Evolutionary conservation across 2,888 invertebrate species (phyloP).

Genomic region (Noctua fimbriata): DNA sequence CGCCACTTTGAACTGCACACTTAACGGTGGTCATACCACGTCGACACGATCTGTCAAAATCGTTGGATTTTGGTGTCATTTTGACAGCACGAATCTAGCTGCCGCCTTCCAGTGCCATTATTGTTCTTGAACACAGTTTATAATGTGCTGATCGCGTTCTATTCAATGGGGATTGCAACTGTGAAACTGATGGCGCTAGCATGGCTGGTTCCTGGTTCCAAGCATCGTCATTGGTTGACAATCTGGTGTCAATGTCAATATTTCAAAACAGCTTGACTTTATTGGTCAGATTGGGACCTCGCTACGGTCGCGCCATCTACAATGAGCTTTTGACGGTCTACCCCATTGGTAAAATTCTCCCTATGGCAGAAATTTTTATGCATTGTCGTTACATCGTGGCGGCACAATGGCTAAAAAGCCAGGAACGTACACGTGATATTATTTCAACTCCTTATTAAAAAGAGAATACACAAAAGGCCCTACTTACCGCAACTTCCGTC

Average conservation of each 20-base stretch:
- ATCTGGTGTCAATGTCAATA: neutral
- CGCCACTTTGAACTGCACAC: too few species aligned
- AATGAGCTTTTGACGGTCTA: neutral
- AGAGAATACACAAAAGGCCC: constrained; percentile 30
- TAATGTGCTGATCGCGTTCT: neutral
- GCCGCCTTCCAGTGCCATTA: neutral
- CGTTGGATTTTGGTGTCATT: neutral
- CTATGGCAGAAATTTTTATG: neutral
- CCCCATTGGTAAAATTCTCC: neutral
- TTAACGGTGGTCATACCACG: too few species aligned
- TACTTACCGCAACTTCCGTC: constrained; percentile 45
- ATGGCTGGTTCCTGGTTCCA: neutral
- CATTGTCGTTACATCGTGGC: neutral
- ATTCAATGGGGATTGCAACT: neutral
- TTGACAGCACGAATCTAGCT: neutral
- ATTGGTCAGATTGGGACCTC: neutral
- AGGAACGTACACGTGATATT: neutral
- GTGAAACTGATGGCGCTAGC: neutral
- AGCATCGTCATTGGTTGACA: neutral
- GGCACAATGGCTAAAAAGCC: neutral
- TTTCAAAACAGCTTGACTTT: neutral
- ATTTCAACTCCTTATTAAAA: constrained; percentile 15
- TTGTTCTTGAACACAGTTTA: neutral
- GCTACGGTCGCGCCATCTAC: neutral
- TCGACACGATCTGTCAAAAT: too few species aligned